Evolutionary conservation across 1,140 invertebrate species (phyloP).

Genomic region (Bathynomus jamesi): DNA sequence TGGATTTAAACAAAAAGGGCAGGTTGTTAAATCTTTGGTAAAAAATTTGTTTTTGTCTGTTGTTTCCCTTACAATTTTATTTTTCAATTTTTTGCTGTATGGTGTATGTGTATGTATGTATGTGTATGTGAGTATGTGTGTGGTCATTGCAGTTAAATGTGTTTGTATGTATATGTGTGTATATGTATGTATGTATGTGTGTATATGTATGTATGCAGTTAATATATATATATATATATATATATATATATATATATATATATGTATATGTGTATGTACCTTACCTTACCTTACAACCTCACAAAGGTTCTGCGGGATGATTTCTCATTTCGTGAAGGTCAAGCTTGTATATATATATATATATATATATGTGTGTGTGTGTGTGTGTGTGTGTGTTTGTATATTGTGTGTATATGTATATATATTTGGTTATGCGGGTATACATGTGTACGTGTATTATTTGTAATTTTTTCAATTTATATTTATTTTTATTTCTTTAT

Average conservation of each 20-base stretch:
- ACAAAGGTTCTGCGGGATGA: too few relatives aligned
- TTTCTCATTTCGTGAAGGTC: too few relatives aligned
- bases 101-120: conserved; percentile 9
- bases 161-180: not conserved
- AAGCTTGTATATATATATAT: conserved; percentile 18
- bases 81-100: too few relatives aligned
- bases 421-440: conserved; percentile 2
- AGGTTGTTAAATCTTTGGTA: too few relatives aligned
- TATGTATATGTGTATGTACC: conserved; percentile 14
- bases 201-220: not conserved
- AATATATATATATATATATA: conserved; percentile 14
- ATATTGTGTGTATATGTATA: conserved; percentile 11
- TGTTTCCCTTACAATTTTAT: too few relatives aligned
- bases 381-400: conserved; percentile 7
- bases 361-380: conserved; percentile 13
- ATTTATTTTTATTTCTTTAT: too few relatives aligned
- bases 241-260: conserved; percentile 18
- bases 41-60: too few relatives aligned
- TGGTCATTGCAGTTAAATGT: conserved; percentile 7
- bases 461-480: too few relatives aligned
- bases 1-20: too few relatives aligned
- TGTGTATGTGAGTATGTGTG: conserved; percentile 10
- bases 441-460: too few relatives aligned
- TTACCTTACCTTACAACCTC: not conserved
- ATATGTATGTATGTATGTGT: conserved; percentile 12